A percentile compares a stretch with the other conserved stretches of the same genome.
phyloP scores from a whole-genome alignment of 2,797 vertebrate species.

The Anniella stebbinsi region DNA sequence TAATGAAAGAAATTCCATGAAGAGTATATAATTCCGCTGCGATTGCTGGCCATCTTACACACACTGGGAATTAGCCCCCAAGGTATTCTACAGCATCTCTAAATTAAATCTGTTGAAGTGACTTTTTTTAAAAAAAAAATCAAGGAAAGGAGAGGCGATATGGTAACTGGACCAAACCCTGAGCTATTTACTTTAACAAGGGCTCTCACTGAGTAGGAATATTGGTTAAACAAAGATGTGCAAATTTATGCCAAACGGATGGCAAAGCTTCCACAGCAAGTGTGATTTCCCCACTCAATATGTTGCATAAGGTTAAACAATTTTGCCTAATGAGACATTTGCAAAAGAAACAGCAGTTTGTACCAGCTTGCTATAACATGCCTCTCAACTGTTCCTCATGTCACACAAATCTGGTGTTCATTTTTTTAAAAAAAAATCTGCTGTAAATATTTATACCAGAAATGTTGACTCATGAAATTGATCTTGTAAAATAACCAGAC shows the following conservation, averaged over 20 bases:
- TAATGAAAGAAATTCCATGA: not conserved
- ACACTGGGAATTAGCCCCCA: not conserved
- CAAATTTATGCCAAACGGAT: not conserved
- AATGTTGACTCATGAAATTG: slow-evolving; percentile 40
- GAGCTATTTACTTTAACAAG: not conserved
- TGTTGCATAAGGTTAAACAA: not conserved
- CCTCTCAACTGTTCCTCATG: not conserved
- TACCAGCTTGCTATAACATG: slow-evolving; percentile 23
- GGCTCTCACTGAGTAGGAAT: slow-evolving; percentile 21
- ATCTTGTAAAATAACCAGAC: slow-evolving; percentile 43
- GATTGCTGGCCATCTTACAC: not conserved
- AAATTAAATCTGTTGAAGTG: not conserved
- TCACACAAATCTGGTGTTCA: slow-evolving; percentile 34
- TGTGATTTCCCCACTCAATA: slow-evolving; percentile 32
- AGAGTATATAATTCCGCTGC: not conserved
- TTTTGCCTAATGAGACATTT: slow-evolving; percentile 17
- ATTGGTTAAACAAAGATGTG: not conserved
- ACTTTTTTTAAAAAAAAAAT: not conserved
- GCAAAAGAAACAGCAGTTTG: slow-evolving; percentile 27
- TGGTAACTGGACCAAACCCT: not conserved
- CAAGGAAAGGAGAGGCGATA: not conserved
- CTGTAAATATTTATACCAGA: slow-evolving; percentile 43
- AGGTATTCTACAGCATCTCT: not conserved
- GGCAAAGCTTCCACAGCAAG: not conserved
- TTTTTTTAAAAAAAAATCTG: slow-evolving; percentile 12